These are phyloP conservation scores for Coturnix japonica DNA, from an alignment of 2,113 vertebrate species.

Conservation along the genomic window DNA sequence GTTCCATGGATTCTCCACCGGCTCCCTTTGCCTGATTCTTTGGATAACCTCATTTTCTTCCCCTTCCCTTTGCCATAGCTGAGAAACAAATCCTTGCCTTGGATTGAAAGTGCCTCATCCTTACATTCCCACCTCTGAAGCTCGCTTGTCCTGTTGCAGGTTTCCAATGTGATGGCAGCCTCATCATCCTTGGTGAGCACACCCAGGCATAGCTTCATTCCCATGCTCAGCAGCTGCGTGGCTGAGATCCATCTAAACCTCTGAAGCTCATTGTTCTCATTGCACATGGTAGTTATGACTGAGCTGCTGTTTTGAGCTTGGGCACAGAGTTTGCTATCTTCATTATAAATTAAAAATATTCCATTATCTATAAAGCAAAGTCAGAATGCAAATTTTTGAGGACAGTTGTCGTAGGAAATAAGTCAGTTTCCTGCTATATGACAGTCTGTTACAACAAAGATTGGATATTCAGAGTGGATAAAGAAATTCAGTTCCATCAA, in stretches of 20 bases:
- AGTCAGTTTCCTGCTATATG: background rate
- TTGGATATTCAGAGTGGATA: background rate
- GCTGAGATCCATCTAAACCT: slow-evolving; percentile 91
- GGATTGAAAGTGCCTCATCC: slow-evolving; percentile 86
- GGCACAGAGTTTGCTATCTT: slow-evolving; percentile 87
- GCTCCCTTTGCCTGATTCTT: slow-evolving; percentile 80
- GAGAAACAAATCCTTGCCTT: slow-evolving; percentile 81
- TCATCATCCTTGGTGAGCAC: slow-evolving; percentile 76
- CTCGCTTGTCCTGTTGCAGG: slow-evolving; percentile 81
- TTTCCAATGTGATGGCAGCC: slow-evolving; percentile 77
- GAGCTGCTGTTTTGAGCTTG: slow-evolving; percentile 73
- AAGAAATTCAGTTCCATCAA: background rate
- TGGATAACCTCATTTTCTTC: slow-evolving; percentile 84
- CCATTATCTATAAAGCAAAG: slow-evolving; percentile 74
- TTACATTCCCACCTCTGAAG: slow-evolving; percentile 92
- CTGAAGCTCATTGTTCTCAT: slow-evolving; percentile 78
- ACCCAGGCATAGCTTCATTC: slow-evolving; percentile 86
- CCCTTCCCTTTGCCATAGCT: slow-evolving; percentile 87
- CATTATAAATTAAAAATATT: slow-evolving; percentile 90
- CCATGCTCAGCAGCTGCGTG: slow-evolving; percentile 84
- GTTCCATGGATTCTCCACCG: slow-evolving; percentile 87
- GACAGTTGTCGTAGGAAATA: background rate
- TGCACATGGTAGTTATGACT: slow-evolving; percentile 73
- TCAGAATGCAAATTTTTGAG: background rate
- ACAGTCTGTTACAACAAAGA: background rate